A percentile compares a stretch with the other conserved stretches of the same genome.
phyloP scores from a whole-genome alignment of 2,113 vertebrate species.

The Pseudolaguvia tuberculata region DNA sequence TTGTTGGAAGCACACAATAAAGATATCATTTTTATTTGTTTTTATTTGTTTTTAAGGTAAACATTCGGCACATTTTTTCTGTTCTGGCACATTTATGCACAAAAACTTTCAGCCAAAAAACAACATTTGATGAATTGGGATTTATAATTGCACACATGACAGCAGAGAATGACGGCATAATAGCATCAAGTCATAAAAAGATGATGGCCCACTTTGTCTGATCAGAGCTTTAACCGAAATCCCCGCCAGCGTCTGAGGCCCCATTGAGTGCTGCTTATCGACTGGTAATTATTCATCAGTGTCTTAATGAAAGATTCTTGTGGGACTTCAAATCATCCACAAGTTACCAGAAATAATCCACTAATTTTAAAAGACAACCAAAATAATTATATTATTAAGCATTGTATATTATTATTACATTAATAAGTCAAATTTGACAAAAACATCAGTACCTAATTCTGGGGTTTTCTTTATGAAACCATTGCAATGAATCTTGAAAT shows the following conservation, averaged over 20 bases:
- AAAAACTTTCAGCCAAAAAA: neutral
- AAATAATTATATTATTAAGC: constrained; percentile 27
- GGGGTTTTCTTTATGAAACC: no score
- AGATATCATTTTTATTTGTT: no score
- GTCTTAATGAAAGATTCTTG: constrained; percentile 38
- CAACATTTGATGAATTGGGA: no score
- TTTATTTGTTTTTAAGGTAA: no score
- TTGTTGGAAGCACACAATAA: no score
- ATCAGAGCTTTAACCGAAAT: constrained; percentile 40
- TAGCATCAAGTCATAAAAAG: constrained; percentile 41
- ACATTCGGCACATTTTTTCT: no score
- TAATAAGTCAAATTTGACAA: constrained; percentile 30
- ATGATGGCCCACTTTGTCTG: constrained; percentile 40
- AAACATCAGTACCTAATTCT: neutral
- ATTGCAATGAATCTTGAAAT: constrained; percentile 2
- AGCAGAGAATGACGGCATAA: constrained; percentile 10
- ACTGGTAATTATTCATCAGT: constrained; percentile 45
- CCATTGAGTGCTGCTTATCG: constrained; percentile 37
- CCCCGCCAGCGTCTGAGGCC: constrained; percentile 43
- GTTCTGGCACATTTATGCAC: neutral
- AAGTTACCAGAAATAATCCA: constrained; percentile 39
- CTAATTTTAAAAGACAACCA: constrained; percentile 45
- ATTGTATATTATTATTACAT: neutral
- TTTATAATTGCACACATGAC: constrained; percentile 31
- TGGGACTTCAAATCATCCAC: constrained; percentile 33